Base-by-base conservation (phyloP, 1,140 invertebrate species). In the Drosophila subobscura region DNA sequence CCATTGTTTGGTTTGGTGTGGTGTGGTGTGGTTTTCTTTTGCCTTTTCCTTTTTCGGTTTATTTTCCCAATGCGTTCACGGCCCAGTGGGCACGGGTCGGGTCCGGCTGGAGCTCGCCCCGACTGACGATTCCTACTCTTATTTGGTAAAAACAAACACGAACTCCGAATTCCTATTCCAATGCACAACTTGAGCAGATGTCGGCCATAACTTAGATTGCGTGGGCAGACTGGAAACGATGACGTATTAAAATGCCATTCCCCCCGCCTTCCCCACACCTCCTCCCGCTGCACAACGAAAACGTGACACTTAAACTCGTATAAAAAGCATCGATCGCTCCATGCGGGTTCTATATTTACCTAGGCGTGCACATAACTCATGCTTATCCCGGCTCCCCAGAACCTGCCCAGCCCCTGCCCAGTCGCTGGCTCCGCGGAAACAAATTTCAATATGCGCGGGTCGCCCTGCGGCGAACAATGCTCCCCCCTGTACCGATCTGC, bases 291-390 rank as follows among this genome's bases (percentile, higher is more conserved):
- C 42, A 47, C 29, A 55, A 29, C 33, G 42, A 70, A 67, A 81
- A 81, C 83, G 83, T 86, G 83, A 86, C 83, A 83, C 80, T 88
- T 88, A 88, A 88, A 88, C 83, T 76, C 78, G 58, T 83, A 88
- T 88, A 83, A 88, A 88, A 88, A 79, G 75, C 71, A 88, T 88
- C 78, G 77, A 88, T 86, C 78, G 81, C 72, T 81, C 77, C 77
- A 70, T 88, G 81, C 83, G 83, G 81, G 81, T 72, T 86, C 83
- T 86, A 86, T 86, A 86, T 88, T 88, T 86, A 86, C 74, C 83
- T 86, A 88, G 55, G 55, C 74, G 58, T 74, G 49, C 42, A 67
- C 81, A 85, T 85, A 81, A 86, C 70, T 86, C 81, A 86, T 86
- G 83, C 78, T 86, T 81, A 88, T 80, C 64, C 70, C 54, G 3